Conservation (phyloP, 1,140 invertebrate species). For the Macrosteles quadrilineatus region DNA sequence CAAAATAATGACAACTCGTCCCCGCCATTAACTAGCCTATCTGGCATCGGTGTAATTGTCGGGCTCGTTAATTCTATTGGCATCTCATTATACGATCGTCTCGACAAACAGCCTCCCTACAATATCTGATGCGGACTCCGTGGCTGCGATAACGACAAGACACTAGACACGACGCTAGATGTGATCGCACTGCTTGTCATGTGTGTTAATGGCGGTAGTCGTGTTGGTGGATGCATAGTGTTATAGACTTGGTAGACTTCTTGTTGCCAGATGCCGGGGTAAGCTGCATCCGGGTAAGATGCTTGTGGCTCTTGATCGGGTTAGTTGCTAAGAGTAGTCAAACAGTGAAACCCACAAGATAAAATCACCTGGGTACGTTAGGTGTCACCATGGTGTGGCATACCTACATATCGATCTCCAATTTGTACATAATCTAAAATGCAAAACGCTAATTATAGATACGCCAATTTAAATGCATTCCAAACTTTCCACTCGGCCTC, state of each 20-base stretch:
- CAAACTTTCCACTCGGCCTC: too few relatives aligned
- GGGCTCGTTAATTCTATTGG: constrained; percentile 26
- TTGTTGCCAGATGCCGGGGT: too few relatives aligned
- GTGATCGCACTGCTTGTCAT: neutral
- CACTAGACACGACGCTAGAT: neutral
- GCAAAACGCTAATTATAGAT: too few relatives aligned
- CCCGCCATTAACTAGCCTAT: constrained; percentile 23
- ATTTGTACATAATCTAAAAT: too few relatives aligned
- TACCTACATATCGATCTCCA: too few relatives aligned
- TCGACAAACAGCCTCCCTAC: neutral
- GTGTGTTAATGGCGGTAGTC: neutral
- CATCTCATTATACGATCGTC: constrained; percentile 20
- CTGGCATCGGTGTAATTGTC: constrained; percentile 20
- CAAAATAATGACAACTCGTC: constrained; percentile 26
- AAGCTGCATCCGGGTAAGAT: too few relatives aligned
- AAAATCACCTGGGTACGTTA: too few relatives aligned
- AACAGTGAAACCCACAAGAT: too few relatives aligned
- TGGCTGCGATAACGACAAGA: neutral
- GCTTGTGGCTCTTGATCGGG: too few relatives aligned
- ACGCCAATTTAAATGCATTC: too few relatives aligned
- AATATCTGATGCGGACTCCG: neutral
- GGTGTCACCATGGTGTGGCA: too few relatives aligned
- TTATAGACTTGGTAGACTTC: neutral
- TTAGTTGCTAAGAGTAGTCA: too few relatives aligned
- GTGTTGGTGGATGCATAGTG: neutral